Conservation (phyloP, 2,888 invertebrate species). For the Pseudolycoriella hygida region DNA sequence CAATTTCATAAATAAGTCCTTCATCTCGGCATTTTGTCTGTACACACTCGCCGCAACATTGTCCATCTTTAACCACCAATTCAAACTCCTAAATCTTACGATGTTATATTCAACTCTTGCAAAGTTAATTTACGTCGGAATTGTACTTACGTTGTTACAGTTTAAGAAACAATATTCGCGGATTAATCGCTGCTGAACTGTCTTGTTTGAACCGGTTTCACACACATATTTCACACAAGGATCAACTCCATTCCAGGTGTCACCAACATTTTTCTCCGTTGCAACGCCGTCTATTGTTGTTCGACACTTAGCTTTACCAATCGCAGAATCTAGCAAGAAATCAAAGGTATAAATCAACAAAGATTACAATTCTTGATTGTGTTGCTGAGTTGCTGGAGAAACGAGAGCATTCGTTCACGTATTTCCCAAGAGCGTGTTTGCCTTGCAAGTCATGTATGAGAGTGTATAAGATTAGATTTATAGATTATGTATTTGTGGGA, state of each 20-base stretch:
- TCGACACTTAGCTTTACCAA: conserved; percentile 17
- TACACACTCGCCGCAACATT: conserved; percentile 26
- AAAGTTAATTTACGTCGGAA: neutral
- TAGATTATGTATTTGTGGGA: too few species aligned
- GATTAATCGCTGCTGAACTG: conserved; percentile 13
- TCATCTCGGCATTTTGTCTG: conserved; percentile 23
- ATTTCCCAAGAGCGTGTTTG: too few species aligned
- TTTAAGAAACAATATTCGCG: conserved; percentile 20
- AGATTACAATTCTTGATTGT: too few species aligned
- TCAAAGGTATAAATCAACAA: too few species aligned
- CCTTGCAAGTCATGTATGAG: too few species aligned
- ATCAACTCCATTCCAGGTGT: conserved; percentile 21
- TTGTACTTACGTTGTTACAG: conserved; percentile 23
- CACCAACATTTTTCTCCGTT: conserved; percentile 18
- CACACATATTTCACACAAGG: conserved; percentile 22
- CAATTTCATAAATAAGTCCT: conserved; percentile 19
- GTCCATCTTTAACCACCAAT: conserved; percentile 15
- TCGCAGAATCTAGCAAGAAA: too few species aligned
- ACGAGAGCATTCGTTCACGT: too few species aligned
- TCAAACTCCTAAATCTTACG: conserved; percentile 19
- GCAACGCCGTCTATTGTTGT: conserved; percentile 12
- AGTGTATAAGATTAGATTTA: too few species aligned
- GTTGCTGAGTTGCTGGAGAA: too few species aligned
- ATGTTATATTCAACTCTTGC: neutral
- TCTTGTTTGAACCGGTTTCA: conserved; percentile 15